Conservation (phyloP, 2,797 vertebrate species). For the Esox lucius region DNA sequence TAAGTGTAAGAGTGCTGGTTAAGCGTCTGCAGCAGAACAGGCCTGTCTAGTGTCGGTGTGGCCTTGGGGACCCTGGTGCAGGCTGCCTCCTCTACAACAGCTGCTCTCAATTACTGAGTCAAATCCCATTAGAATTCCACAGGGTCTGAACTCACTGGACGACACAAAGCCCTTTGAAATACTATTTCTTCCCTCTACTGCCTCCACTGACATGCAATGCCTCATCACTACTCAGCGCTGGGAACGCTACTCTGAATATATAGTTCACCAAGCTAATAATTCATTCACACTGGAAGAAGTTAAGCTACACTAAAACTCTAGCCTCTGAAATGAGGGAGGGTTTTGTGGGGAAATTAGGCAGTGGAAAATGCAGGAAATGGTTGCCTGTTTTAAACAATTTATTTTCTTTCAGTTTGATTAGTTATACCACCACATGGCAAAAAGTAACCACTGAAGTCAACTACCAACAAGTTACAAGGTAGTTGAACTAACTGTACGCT, state of each 20-base stretch:
- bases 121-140: constrained; percentile 46
- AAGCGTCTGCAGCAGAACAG: constrained; percentile 39
- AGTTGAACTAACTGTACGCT: not conserved
- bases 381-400: no score
- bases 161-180: constrained; percentile 16
- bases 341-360: no score
- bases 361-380: no score
- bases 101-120: constrained; percentile 67
- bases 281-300: no score
- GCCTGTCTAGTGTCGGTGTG: constrained; percentile 39
- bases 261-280: no score
- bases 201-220: not conserved
- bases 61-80: constrained; percentile 37
- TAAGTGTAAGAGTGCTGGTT: constrained; percentile 30
- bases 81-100: constrained; percentile 47
- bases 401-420: no score
- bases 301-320: no score
- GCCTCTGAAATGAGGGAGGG: no score
- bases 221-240: not conserved
- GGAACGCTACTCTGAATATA: no score
- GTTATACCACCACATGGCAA: no score
- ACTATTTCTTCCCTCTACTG: not conserved
- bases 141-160: constrained; percentile 25
- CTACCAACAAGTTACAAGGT: no score
- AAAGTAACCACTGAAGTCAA: no score